Conservation (phyloP, 2,888 invertebrate genomes). For the Drymonia ruficornis region DNA sequence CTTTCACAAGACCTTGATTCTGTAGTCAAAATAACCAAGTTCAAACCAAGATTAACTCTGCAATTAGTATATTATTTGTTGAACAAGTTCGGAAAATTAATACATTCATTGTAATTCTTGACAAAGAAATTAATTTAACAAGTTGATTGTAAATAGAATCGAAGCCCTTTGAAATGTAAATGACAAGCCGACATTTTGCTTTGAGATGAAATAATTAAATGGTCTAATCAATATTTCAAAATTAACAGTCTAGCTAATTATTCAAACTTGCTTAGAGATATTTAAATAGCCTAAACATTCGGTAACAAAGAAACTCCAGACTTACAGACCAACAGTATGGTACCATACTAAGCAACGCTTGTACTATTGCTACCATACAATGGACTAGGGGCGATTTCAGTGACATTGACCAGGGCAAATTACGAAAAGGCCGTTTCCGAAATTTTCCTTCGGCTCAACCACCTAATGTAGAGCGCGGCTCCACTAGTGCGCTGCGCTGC, state of each 20-base stretch:
- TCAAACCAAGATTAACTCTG: constrained; percentile 8
- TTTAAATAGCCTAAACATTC: no score
- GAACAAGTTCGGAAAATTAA: constrained; percentile 21
- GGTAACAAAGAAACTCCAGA: no score
- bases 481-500: no score
- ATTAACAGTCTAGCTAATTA: constrained; percentile 11
- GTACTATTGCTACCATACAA: no score
- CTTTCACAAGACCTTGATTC: background rate
- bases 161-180: constrained; percentile 25
- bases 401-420: no score
- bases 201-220: constrained; percentile 31
- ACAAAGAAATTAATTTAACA: constrained; percentile 22
- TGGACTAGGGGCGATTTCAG: no score
- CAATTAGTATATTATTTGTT: constrained; percentile 18
- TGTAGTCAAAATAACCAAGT: background rate
- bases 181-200: constrained; percentile 27
- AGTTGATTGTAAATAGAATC: constrained; percentile 18
- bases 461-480: no score
- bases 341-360: no score
- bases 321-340: no score
- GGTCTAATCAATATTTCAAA: constrained; percentile 23
- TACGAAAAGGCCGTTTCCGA: no score
- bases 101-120: constrained; percentile 20
- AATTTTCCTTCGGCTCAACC: no score
- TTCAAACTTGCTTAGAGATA: no score